phyloP scores from a whole-genome alignment of 1,140 invertebrate species.

The Drosophila serrata region DNA sequence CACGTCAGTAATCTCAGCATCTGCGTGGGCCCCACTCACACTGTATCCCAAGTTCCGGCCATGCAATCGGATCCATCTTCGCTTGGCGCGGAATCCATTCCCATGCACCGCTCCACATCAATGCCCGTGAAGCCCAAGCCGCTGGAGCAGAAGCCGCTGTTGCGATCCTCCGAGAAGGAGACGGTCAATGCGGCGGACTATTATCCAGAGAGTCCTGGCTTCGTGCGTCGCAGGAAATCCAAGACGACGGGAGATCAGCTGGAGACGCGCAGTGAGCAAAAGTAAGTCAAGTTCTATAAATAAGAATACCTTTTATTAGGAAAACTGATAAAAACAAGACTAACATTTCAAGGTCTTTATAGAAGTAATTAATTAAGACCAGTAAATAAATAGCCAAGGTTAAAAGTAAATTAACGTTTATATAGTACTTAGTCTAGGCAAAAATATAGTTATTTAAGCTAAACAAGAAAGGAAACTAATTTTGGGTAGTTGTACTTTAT shows the following conservation, averaged over 20 bases:
- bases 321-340: not conserved
- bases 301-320: not conserved
- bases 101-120: slow-evolving; percentile 77
- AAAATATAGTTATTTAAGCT: not conserved
- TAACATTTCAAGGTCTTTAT: slow-evolving; percentile 4
- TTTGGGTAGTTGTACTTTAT: too few species aligned
- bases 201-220: slow-evolving; percentile 78
- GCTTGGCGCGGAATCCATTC: slow-evolving; percentile 24
- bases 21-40: slow-evolving; percentile 44
- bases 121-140: slow-evolving; percentile 81
- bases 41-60: slow-evolving; percentile 18
- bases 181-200: slow-evolving; percentile 73
- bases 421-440: not conserved
- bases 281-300: slow-evolving; percentile 56
- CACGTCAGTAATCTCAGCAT: slow-evolving; percentile 38
- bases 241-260: slow-evolving; percentile 51
- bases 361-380: not conserved
- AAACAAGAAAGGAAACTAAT: too few species aligned
- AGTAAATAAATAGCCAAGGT: not conserved
- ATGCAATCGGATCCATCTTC: slow-evolving; percentile 55
- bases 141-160: slow-evolving; percentile 63
- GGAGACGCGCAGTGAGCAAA: slow-evolving; percentile 79
- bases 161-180: slow-evolving; percentile 78
- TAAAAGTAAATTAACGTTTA: not conserved
- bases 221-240: slow-evolving; percentile 58